Percentiles rank a stretch among this genome's conserved stretches.
phyloP scores from a whole-genome alignment of 2,888 invertebrate genomes.

The Quadroppia sp. region DNA sequence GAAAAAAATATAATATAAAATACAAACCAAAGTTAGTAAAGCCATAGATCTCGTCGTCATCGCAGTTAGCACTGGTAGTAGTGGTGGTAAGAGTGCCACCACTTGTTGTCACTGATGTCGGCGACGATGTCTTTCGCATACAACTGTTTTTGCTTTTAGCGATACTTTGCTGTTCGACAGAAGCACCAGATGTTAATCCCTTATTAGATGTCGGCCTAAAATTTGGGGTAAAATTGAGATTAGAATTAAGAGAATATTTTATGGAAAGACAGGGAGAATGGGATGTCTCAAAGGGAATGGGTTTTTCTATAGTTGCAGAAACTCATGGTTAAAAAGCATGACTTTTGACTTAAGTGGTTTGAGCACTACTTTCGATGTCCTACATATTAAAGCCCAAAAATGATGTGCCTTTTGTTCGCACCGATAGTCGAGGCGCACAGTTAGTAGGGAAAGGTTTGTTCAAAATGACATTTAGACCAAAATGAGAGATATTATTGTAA shows the following conservation, averaged over 20 bases:
- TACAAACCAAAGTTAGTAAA: constrained; percentile 40
- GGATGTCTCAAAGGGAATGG: background rate
- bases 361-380: constrained; percentile 29
- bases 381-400: constrained; percentile 26
- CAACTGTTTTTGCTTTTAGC: constrained; percentile 22
- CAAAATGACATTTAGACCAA: background rate
- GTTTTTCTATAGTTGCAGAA: background rate
- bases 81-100: constrained; percentile 10
- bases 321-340: constrained; percentile 18
- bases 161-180: constrained; percentile 29
- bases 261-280: background rate
- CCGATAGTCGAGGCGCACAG: background rate
- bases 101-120: constrained; percentile 34
- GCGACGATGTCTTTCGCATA: constrained; percentile 14
- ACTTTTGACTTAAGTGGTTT: constrained; percentile 8
- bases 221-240: background rate
- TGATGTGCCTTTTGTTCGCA: constrained; percentile 22
- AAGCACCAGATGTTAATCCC: constrained; percentile 33
- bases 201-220: constrained; percentile 26
- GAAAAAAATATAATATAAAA: background rate
- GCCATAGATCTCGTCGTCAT: constrained; percentile 41
- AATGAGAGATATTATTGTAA: constrained; percentile 17
- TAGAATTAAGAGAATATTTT: background rate
- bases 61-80: constrained; percentile 24
- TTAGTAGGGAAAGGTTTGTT: background rate